Base-by-base conservation (phyloP, 2,113 vertebrate genomes). In the Amazona vittata region DNA sequence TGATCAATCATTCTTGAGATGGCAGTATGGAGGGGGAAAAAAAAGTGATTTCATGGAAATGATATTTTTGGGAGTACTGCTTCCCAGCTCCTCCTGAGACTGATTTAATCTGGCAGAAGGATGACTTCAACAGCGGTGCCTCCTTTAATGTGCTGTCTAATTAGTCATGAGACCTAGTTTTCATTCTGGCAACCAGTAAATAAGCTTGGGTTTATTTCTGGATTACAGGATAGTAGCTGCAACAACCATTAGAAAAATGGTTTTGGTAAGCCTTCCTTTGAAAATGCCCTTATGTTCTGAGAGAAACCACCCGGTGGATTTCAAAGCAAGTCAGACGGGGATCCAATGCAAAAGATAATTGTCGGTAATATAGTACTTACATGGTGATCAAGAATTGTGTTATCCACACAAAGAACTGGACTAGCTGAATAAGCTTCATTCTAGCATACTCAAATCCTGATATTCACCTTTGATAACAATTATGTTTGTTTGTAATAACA, bases 301-400 rank as follows among this genome's bases (percentile, higher is more conserved):
- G 49, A 78, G 24, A 3, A 57, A 2, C 21, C 2, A 18, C 3
- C 4, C 11, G 0, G 0, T 52, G 22, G 62, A 44, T 15, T 83
- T 63, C 2, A 4, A 21, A 14, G 49, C 47, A 85, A 60, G 33
- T 8, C 24, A 86, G 59, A 31, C 28, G 59, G 53, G 67, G 22
- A 20, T 70, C 16, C 15, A 35, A 11, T 53, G 68, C 41, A 41
- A 70, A 63, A 90, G 33, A 28, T 46, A 29, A 31, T 44, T 25
- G 33, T 18, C 18, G 12, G 5, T 79, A 31, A 24, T n/a, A 52
- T 12, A 64, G 3, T 70, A 65, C 33, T 57, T 65, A 9, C 19
- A 10, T 65, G 24, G 20, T 47, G 46, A 37, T 86, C 21, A 46
- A 31, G 64, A 74, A 4, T 41, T 46, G 6, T 49, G 13, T 15